Evolutionary conservation across 2,888 invertebrate genomes (phyloP).

Genomic region (Koerneria pararmatus): DNA sequence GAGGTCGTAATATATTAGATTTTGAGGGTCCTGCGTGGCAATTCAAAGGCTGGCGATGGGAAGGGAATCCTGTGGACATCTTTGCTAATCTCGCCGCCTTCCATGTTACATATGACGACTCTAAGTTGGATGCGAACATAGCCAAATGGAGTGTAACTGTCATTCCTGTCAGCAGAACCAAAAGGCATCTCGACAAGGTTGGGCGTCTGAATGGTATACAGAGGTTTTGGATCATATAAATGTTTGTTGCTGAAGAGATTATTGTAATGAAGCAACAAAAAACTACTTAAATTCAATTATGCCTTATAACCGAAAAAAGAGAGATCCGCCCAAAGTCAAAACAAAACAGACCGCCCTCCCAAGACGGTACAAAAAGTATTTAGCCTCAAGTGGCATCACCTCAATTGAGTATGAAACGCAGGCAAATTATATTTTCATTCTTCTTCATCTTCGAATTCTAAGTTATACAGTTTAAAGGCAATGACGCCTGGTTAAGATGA

Average conservation of each 20-base stretch:
- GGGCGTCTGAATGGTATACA: not conserved
- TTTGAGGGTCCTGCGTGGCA: conserved; percentile 96
- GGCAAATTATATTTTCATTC: too few species aligned
- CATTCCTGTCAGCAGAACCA: conserved; percentile 82
- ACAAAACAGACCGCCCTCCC: too few species aligned
- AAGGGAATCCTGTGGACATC: conserved; percentile 93
- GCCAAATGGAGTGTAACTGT: conserved; percentile 93
- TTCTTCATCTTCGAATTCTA: too few species aligned
- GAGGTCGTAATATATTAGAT: not conserved
- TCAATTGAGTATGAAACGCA: too few species aligned
- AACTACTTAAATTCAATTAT: too few species aligned
- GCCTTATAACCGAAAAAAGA: too few species aligned
- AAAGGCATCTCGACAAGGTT: conserved; percentile 85
- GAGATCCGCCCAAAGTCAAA: too few species aligned
- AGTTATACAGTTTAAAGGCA: too few species aligned
- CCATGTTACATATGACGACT: conserved; percentile 91
- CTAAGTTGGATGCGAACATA: conserved; percentile 79
- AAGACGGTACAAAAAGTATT: too few species aligned
- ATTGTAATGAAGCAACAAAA: too few species aligned
- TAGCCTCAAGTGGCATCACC: too few species aligned
- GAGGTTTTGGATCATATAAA: not conserved
- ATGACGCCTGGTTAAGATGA: too few species aligned
- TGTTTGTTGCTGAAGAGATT: not conserved
- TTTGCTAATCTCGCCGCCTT: conserved; percentile 94
- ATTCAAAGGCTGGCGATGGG: conserved; percentile 95